Evolutionary conservation across 2,113 vertebrate genomes (phyloP), one percentile per base, ranked within the genome.

Genomic region (Plecturocebus donacophilus): DNA sequence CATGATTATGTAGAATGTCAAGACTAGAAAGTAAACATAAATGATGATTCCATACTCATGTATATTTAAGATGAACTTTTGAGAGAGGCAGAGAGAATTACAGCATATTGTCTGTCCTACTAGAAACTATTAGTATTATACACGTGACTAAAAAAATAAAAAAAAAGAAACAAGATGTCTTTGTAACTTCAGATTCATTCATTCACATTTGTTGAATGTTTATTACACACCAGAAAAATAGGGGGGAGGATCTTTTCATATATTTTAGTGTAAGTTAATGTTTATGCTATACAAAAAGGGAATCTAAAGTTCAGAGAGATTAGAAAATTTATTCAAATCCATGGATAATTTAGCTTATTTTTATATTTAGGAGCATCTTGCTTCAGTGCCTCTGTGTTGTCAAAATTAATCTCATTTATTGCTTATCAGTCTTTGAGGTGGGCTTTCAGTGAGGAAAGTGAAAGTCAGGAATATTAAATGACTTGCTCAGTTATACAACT

Each of bases 181-280:
- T 77, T 45, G 23, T 82, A 81, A 61, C 42, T 30, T 66, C 21
- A 58, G 13, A 77, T 66, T 47, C 10, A 25, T 61, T 85, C n/a
- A 32, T 85, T 94, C 40, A 61, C 73, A 20, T 71, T 70, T 92
- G 3, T 92, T 21, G 42, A 42, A 68, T 35, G 12, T 27, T 56
- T 66, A 23, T 76, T 76, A 58, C 45, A 38, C 40, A 73, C 30
- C 47, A 66, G 81, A 49, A 92, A 71, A 84, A 64, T 13, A 2
- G 21, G 27, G 20, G 38, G 56, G 27, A 14, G 49, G 64, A 19
- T 35, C 8, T 88, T 80, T 93, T 75, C 52, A n/a, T 64, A 11
- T 58, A 71, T 81, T 95, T 23, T 87, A 11, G 17, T 88, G 88
- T 52, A 40, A 86, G 8, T 84, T 86, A 68, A 56, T 89, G 27